Evolutionary conservation across 2,888 invertebrate species (phyloP).

Genomic region (Phyllotreta striolata): DNA sequence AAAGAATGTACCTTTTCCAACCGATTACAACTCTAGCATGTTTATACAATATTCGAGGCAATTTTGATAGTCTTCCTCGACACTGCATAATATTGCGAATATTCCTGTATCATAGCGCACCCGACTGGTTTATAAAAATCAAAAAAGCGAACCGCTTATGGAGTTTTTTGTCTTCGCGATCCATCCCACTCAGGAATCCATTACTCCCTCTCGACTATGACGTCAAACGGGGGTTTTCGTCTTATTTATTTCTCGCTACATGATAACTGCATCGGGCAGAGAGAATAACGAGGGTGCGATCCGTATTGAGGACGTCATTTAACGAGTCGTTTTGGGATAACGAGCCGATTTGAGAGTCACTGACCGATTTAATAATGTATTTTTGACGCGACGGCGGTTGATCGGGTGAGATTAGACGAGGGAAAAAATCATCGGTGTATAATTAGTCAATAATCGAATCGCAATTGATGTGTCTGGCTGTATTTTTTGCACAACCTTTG

Average conservation of each 20-base stretch:
- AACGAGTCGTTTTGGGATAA: slow-evolving; percentile 13
- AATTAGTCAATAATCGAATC: background rate
- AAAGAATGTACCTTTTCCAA: too few species aligned
- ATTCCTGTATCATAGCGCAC: too few species aligned
- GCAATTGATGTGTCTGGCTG: background rate
- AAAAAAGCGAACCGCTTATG: too few species aligned
- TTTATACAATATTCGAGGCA: too few species aligned
- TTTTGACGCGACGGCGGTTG: slow-evolving; percentile 5
- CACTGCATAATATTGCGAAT: too few species aligned
- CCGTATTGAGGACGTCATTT: slow-evolving; percentile 10
- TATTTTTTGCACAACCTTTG: too few species aligned
- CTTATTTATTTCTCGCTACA: slow-evolving; percentile 14
- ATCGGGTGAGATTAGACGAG: slow-evolving; percentile 2
- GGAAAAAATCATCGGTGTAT: slow-evolving; percentile 3
- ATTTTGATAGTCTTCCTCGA: too few species aligned
- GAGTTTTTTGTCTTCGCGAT: too few species aligned
- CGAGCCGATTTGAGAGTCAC: background rate
- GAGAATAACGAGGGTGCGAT: background rate
- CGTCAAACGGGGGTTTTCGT: slow-evolving; percentile 12
- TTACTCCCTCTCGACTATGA: background rate
- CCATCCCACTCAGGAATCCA: slow-evolving; percentile 5
- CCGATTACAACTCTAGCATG: too few species aligned
- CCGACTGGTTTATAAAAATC: too few species aligned
- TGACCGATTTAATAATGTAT: slow-evolving; percentile 11
- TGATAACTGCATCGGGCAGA: slow-evolving; percentile 5